Evolutionary conservation across 2,888 invertebrate species (phyloP), one percentile per base, ranked within the genome.

Genomic region (Macaria liturata): DNA sequence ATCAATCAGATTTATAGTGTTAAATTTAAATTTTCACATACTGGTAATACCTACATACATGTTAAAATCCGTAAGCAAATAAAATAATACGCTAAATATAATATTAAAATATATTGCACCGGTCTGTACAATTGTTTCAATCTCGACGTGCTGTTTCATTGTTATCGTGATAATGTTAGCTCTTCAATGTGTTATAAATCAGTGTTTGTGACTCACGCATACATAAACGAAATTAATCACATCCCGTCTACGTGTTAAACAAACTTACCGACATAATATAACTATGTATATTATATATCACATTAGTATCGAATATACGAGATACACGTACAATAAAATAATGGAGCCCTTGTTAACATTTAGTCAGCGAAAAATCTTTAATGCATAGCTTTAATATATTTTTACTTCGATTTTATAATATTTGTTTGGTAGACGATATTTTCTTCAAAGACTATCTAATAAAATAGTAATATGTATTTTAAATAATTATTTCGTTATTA

Each of bases 401-500:
- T 37, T 40, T 42, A 43, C 20, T n/a, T 39, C 31, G 4, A 49
- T 47, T 47, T 34, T 31, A 20, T 3, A 46, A 31, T n/a, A 30
- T 40, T 6, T 6, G 1, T 37, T 37, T 37, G 2, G 34, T 37
- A 37, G 34, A 37, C 7, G 7, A 6, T 49, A 9, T 32, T 50
- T 50, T 46, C 9, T 55, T 39, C 34, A 20, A 49, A 49, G 32
- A 39, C 7, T 49, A 46, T 20, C 40, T 34, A 43, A 43, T 43
- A 43, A 43, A 46, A 34, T 20, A 31, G 32, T 20, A 20, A 49
- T 51, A 46, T 64, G 48, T 61, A 55, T 60, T 57, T 53, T 49
- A 20, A 32, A 71, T 45, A 37, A 37, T 71, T 71, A 69, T 77
- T 82, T 77, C 72, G 73, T 83, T 81, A 76, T 65, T 51, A 74